Percentiles rank a stretch among this genome's conserved stretches.
phyloP scores from a whole-genome alignment of 2,888 invertebrate species.

The Amphipoea oculea region DNA sequence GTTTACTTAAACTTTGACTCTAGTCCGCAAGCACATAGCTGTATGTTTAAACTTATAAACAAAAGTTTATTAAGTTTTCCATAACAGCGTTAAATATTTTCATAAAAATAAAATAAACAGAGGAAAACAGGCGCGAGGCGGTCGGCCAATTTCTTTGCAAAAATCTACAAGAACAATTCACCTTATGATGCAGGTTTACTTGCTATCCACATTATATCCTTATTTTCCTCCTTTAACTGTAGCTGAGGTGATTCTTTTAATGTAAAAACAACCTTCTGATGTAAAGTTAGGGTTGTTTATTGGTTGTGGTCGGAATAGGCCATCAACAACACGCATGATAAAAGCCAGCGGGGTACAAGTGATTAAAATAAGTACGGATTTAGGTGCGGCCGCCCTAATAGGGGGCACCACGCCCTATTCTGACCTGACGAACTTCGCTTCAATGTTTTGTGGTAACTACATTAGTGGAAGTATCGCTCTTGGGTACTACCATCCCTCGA shows the following conservation, averaged over 20 bases:
- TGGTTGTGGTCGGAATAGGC: slow-evolving; percentile 62
- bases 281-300: slow-evolving; percentile 69
- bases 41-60: background rate
- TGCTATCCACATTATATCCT: slow-evolving; percentile 73
- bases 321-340: slow-evolving; percentile 85
- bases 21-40: background rate
- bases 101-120: slow-evolving; percentile 33
- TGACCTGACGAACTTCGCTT: slow-evolving; percentile 70
- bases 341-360: slow-evolving; percentile 84
- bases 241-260: slow-evolving; percentile 55
- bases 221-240: slow-evolving; percentile 71
- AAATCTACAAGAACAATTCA: slow-evolving; percentile 71
- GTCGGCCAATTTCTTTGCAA: slow-evolving; percentile 58
- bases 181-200: slow-evolving; percentile 73
- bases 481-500: slow-evolving; percentile 32
- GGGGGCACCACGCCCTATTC: slow-evolving; percentile 75
- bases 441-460: slow-evolving; percentile 65
- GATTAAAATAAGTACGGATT: slow-evolving; percentile 89
- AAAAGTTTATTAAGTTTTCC: slow-evolving; percentile 45
- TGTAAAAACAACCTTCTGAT: slow-evolving; percentile 65
- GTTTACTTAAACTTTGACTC: background rate
- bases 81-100: slow-evolving; percentile 34
- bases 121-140: slow-evolving; percentile 21
- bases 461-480: slow-evolving; percentile 63
- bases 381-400: slow-evolving; percentile 84